phyloP scores from a whole-genome alignment of 1,140 invertebrate genomes.

The Drosophila nannoptera region DNA sequence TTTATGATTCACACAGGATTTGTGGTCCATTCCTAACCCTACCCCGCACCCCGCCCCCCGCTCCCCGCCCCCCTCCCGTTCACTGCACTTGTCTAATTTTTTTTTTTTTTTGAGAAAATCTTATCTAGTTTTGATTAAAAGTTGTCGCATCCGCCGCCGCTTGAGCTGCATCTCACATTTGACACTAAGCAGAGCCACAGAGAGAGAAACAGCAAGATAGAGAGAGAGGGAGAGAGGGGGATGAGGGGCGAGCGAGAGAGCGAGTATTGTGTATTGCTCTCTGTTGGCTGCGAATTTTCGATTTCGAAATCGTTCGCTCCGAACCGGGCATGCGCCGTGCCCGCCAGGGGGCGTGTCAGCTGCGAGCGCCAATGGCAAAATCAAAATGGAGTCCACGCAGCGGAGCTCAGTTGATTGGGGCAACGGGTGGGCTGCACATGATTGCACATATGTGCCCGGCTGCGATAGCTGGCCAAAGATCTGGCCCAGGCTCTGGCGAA shows the following conservation, averaged over 20 bases:
- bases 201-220: too few relatives aligned
- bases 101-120: slow-evolving; percentile 37
- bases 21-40: slow-evolving; percentile 12
- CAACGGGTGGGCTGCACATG: slow-evolving; percentile 52
- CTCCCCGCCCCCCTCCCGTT: slow-evolving; percentile 13
- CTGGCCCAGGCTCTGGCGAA: slow-evolving; percentile 37
- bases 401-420: slow-evolving; percentile 58
- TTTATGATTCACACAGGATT: slow-evolving; percentile 52
- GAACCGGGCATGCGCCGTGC: slow-evolving; percentile 56
- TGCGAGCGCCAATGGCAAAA: slow-evolving; percentile 65
- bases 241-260: neutral
- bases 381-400: slow-evolving; percentile 71
- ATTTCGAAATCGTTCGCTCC: slow-evolving; percentile 13
- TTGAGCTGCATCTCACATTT: slow-evolving; percentile 34
- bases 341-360: slow-evolving; percentile 37
- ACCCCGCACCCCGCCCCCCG: slow-evolving; percentile 1
- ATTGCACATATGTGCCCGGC: slow-evolving; percentile 73
- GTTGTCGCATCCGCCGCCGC: slow-evolving; percentile 46
- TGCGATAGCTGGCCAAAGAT: slow-evolving; percentile 72
- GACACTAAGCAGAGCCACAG: slow-evolving; percentile 60
- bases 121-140: slow-evolving; percentile 66
- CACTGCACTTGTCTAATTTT: slow-evolving; percentile 44
- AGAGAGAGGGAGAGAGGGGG: too few relatives aligned
- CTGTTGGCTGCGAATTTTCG: slow-evolving; percentile 39
- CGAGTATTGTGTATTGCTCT: slow-evolving; percentile 5